Base-by-base conservation (phyloP, 2,113 vertebrate genomes). In the Phoenicopterus ruber region DNA sequence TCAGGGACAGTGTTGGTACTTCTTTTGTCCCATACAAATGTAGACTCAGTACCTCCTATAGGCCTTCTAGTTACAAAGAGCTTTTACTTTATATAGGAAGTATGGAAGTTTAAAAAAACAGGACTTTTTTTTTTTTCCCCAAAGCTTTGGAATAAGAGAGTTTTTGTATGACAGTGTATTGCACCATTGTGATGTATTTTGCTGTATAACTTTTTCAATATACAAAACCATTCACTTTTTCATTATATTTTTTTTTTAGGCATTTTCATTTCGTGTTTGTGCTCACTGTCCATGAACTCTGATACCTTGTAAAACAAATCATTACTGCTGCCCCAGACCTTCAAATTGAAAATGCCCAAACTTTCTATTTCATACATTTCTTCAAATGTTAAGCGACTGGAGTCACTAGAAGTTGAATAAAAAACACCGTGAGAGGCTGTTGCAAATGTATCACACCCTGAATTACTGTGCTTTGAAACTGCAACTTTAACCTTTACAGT, bases 251-350 rank as follows among this genome's bases (percentile, higher is more conserved):
- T 78, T 91, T 78, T 95, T 82, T 89, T 80, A 36, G 65, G 36
- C 46, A 69, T 96, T 95, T 95, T 92, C 58, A 72, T 91, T 90
- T 96, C 90, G 52, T 96, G 93, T 77, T 97, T 96, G 89, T 44
- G 70, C 32, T 87, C 26, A 28, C 59, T 89, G 80, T 72, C 92
- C 74, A 44, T 97, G 91, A 96, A 94, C 91, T 93, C 90, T 86
- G 70, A 81, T 83, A 89, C 77, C 94, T 91, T 95, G 54, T 97
- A 91, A 96, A 97, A 86, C 36, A 86, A 80, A 94, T 88, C 55
- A 38, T 82, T 96, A 92, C 44, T 88, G 94, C 91, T 96, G 52
- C 34, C 32, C 55, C 62, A 97, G 87, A 93, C 72, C 31, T 83
- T 66, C 81, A 93, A 88, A 70, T 46, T 93, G 82, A 91, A 91